phyloP scores from a whole-genome alignment of 2,888 invertebrate genomes.

The Eledone cirrhosa region DNA sequence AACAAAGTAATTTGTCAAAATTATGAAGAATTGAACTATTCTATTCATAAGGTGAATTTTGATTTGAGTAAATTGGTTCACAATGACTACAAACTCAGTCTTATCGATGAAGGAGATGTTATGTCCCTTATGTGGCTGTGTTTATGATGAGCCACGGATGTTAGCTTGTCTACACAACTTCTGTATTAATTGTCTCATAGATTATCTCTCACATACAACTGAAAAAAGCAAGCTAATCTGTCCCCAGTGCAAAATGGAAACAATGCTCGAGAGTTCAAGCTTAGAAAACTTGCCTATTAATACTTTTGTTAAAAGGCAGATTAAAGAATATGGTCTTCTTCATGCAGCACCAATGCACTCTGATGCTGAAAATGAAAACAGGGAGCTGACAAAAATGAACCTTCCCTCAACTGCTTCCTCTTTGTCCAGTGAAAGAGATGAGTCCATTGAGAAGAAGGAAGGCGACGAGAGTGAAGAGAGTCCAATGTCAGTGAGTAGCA shows the following conservation, averaged over 20 bases:
- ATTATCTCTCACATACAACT: not conserved
- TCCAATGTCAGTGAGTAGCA: not conserved
- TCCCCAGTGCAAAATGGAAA: not conserved
- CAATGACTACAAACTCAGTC: not conserved
- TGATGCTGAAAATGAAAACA: not conserved
- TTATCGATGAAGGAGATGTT: conserved; percentile 15
- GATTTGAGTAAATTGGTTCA: not conserved
- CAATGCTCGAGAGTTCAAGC: not conserved
- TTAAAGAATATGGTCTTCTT: not conserved
- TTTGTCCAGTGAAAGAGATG: not conserved
- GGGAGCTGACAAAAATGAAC: not conserved
- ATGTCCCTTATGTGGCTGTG: conserved; percentile 15
- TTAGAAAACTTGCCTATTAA: not conserved
- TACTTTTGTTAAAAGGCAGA: conserved; percentile 3
- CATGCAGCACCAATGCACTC: not conserved
- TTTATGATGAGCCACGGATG: conserved; percentile 13
- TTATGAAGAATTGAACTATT: too few relatives aligned
- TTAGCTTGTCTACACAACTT: conserved; percentile 11
- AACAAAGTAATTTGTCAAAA: not conserved
- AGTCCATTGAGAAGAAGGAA: not conserved
- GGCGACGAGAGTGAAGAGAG: not conserved
- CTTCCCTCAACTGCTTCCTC: not conserved
- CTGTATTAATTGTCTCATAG: not conserved
- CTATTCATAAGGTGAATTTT: too few relatives aligned
- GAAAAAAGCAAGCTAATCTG: not conserved